phyloP scores from a whole-genome alignment of 64 coral and sea anemone species.

The Orbicella faveolata region DNA sequence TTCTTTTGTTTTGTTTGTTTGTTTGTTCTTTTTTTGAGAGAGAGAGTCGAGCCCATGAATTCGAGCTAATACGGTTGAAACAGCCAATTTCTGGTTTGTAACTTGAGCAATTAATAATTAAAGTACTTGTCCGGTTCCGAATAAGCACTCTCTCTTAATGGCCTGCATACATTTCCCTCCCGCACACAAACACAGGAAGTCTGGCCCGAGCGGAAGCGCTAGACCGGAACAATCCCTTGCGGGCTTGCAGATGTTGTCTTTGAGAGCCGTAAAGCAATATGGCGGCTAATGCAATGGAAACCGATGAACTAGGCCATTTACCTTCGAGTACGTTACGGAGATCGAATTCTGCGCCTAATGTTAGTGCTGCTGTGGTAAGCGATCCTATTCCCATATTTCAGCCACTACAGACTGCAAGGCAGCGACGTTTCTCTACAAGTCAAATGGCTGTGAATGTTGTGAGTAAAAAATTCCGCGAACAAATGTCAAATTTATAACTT shows the following conservation, averaged over 20 bases:
- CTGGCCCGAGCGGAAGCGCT: constrained; percentile 26
- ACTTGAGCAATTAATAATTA: background rate
- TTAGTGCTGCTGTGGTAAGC: constrained; percentile 82
- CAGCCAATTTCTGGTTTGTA: background rate
- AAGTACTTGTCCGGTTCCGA: too few species aligned
- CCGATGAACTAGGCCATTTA: constrained; percentile 85
- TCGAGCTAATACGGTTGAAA: too few species aligned
- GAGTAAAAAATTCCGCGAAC: constrained; percentile 20
- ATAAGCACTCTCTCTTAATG: too few species aligned
- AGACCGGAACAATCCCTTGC: constrained; percentile 85
- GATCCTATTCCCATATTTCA: constrained; percentile 76
- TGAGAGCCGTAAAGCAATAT: constrained; percentile 55
- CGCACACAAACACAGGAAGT: background rate
- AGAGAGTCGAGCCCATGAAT: too few species aligned
- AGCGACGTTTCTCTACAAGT: constrained; percentile 86
- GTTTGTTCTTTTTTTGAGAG: too few species aligned
- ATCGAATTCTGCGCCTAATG: constrained; percentile 93
- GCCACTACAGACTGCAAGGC: constrained; percentile 63
- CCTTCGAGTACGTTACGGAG: constrained; percentile 76
- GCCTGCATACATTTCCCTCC: too few species aligned
- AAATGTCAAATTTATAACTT: constrained; percentile 21
- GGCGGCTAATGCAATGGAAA: constrained; percentile 93
- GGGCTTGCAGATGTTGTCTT: constrained; percentile 68
- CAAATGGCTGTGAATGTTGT: constrained; percentile 80
- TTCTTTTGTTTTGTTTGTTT: too few species aligned